A percentile compares a stretch with the other conserved stretches of the same genome.
These are phyloP conservation scores for Tetragonula carbonaria DNA, from an alignment of 2,888 invertebrate genomes.

Conservation along the genomic window DNA sequence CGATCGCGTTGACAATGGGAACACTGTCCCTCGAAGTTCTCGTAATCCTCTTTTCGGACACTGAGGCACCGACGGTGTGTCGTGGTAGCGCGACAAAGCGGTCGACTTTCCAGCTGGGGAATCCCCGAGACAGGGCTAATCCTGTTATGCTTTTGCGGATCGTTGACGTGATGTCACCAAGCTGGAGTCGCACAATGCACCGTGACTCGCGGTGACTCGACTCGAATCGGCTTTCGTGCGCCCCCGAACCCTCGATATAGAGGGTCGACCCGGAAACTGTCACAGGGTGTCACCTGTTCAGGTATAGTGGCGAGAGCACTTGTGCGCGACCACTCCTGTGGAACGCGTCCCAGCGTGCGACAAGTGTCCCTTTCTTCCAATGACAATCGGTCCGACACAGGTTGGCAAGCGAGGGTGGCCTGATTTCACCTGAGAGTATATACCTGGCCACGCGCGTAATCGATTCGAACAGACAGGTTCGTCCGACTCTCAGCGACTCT, in stretches of 20 bases:
- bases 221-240: conserved; percentile 45
- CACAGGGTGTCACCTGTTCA: conserved; percentile 72
- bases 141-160: conserved; percentile 76
- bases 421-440: not conserved
- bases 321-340: conserved; percentile 25
- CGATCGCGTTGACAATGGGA: conserved; percentile 3
- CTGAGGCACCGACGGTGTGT: conserved; percentile 12
- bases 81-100: conserved; percentile 55
- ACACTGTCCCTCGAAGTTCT: not conserved
- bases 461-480: no score
- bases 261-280: conserved; percentile 73
- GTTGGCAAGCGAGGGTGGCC: conserved; percentile 24
- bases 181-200: conserved; percentile 36
- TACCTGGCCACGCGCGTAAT: conserved; percentile 44
- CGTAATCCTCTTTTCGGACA: conserved; percentile 49
- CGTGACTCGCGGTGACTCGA: conserved; percentile 31
- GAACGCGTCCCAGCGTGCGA: conserved; percentile 65
- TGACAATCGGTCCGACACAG: conserved; percentile 7
- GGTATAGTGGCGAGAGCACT: conserved; percentile 54
- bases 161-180: conserved; percentile 75
- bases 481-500: not conserved
- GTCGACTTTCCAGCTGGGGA: conserved; percentile 47
- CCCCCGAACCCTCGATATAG: conserved; percentile 32
- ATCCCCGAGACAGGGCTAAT: conserved; percentile 68
- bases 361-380: conserved; percentile 72